These are phyloP conservation scores for Bucorvus abyssinicus DNA, from an alignment of 2,797 vertebrate genomes.

Conservation along the genomic window DNA sequence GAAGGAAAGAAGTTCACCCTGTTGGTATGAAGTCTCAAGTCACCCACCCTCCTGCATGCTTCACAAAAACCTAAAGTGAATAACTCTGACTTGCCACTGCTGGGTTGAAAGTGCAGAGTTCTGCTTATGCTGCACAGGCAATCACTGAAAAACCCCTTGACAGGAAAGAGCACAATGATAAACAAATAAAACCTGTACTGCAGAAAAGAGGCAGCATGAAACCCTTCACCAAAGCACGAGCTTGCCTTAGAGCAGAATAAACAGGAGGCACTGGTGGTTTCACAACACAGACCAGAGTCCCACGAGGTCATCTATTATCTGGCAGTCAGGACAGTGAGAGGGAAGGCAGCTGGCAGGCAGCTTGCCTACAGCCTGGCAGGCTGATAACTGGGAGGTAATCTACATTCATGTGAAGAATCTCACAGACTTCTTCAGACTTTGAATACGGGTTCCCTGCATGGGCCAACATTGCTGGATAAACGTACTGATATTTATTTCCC, in stretches of 20 bases:
- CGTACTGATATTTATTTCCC: background rate
- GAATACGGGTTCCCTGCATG: background rate
- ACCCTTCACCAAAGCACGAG: background rate
- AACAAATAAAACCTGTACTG: background rate
- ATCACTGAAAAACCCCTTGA: background rate
- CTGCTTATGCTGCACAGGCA: background rate
- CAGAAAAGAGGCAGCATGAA: background rate
- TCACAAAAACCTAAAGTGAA: background rate
- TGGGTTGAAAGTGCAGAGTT: background rate
- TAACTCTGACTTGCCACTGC: background rate
- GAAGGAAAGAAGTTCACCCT: background rate
- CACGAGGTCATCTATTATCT: background rate
- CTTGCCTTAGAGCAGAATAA: background rate
- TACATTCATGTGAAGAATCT: fast-evolving
- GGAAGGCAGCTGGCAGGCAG: background rate
- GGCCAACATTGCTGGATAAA: background rate
- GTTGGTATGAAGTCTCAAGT: background rate
- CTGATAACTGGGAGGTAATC: background rate
- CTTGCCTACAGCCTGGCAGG: background rate
- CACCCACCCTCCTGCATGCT: background rate
- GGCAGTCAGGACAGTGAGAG: background rate
- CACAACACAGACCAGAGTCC: background rate
- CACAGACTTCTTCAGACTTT: background rate
- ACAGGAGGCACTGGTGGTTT: background rate
- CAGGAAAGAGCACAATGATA: background rate